These are phyloP conservation scores for Brachionus paranguensis DNA, from an alignment of 1,140 invertebrate genomes.

Conservation along the genomic window DNA sequence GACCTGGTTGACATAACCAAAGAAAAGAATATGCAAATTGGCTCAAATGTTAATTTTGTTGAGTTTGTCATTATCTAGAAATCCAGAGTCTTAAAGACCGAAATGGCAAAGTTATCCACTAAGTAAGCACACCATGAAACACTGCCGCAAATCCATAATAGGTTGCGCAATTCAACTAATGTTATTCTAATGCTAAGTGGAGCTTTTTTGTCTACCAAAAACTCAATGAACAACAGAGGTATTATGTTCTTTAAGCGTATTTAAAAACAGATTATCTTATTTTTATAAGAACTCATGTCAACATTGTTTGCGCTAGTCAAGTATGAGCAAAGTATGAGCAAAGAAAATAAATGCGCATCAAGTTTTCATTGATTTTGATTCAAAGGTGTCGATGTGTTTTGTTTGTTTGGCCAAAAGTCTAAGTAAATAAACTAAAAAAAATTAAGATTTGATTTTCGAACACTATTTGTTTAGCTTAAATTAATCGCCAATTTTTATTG, in stretches of 20 bases:
- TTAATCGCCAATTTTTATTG: not conserved
- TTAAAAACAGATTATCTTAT: not conserved
- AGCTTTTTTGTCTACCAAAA: not conserved
- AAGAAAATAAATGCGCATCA: not conserved
- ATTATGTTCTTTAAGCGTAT: not conserved
- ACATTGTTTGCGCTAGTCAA: not conserved
- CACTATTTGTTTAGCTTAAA: not conserved
- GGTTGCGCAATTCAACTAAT: not conserved
- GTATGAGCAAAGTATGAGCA: not conserved
- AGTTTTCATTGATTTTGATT: not conserved
- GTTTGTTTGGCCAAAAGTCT: not conserved
- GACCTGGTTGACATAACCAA: not conserved
- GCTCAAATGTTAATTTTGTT: not conserved
- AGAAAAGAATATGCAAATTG: not conserved
- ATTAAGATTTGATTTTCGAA: not conserved
- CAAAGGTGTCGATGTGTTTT: not conserved
- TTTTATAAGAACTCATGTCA: not conserved
- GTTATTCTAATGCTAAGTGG: not conserved
- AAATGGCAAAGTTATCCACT: not conserved
- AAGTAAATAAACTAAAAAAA: not conserved
- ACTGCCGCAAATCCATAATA: not conserved
- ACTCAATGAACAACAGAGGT: not conserved
- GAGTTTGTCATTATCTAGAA: not conserved
- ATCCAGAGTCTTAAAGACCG: not conserved
- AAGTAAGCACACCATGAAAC: not conserved